phyloP scores from a whole-genome alignment of 2,888 invertebrate species.

The Xylocampa areola region DNA sequence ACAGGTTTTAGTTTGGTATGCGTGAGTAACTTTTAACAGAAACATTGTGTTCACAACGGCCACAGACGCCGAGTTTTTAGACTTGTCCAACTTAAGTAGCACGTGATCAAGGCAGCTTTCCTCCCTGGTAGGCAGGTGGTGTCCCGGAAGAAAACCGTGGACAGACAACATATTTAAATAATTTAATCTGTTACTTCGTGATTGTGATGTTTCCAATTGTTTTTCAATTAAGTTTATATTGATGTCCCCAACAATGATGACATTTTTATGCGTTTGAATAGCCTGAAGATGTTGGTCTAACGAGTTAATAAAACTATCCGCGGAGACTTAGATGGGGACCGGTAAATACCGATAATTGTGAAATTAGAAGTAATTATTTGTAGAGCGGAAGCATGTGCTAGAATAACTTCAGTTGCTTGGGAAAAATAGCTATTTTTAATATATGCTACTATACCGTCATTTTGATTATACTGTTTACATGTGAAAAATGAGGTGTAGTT shows the following conservation, averaged over 20 bases:
- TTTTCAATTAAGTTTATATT: constrained; percentile 7
- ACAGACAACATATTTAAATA: constrained; percentile 8
- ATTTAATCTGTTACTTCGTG: background rate
- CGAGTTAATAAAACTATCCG: constrained; percentile 7
- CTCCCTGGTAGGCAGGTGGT: constrained; percentile 2
- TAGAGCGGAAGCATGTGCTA: constrained; percentile 8
- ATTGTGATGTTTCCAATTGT: background rate
- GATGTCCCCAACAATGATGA: constrained; percentile 4
- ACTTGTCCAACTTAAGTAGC: background rate
- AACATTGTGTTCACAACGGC: background rate
- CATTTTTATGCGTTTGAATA: background rate
- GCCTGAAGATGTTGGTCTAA: background rate
- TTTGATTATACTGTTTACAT: constrained; percentile 3
- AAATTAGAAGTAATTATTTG: background rate
- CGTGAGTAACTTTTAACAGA: background rate
- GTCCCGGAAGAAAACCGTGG: constrained; percentile 4
- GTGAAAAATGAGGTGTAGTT: constrained; percentile 5
- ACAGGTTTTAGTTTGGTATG: background rate
- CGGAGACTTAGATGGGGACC: constrained; percentile 7
- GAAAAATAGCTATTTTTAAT: background rate
- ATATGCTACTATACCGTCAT: constrained; percentile 11
- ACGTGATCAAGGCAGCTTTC: constrained; percentile 6
- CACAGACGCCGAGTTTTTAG: constrained; percentile 1
- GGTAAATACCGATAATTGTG: constrained; percentile 3
- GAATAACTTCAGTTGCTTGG: background rate